These are phyloP conservation scores for Prionailurus viverrinus DNA, from an alignment of 2,113 vertebrate species.

Conservation along the genomic window DNA sequence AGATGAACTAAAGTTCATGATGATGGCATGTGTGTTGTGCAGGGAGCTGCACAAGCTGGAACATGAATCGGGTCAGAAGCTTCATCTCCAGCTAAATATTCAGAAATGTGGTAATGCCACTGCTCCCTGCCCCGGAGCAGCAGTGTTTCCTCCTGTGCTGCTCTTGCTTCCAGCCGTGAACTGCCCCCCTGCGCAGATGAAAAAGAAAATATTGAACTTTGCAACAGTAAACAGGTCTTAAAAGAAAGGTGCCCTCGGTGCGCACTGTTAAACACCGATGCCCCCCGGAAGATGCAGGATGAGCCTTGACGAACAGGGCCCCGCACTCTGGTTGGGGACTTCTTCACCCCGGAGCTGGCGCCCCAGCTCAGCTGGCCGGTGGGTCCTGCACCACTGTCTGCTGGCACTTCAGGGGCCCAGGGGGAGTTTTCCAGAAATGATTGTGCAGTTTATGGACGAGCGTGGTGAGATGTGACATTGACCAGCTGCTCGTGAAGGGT, in stretches of 20 bases:
- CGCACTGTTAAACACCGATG: rapidly evolving
- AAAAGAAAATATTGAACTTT: neutral
- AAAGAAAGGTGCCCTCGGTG: rapidly evolving
- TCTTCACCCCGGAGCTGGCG: rapidly evolving
- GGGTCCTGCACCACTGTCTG: neutral
- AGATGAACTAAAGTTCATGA: neutral
- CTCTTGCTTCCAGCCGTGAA: no score
- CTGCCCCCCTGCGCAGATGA: neutral
- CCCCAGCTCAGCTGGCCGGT: neutral
- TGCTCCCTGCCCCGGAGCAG: rapidly evolving
- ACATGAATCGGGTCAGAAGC: neutral
- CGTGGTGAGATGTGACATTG: neutral
- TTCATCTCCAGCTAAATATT: rapidly evolving
- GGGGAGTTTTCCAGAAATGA: neutral
- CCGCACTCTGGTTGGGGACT: rapidly evolving
- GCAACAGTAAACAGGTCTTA: neutral
- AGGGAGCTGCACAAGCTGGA: neutral
- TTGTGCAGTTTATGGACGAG: neutral
- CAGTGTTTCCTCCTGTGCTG: no score
- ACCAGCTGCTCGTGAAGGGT: neutral
- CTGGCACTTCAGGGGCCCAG: neutral
- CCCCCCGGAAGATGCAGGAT: neutral
- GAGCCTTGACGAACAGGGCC: neutral
- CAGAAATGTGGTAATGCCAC: rapidly evolving
- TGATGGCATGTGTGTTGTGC: rapidly evolving